Evolutionary conservation across 2,113 vertebrate genomes (phyloP).

Genomic region (Zonotrichia leucophrys): DNA sequence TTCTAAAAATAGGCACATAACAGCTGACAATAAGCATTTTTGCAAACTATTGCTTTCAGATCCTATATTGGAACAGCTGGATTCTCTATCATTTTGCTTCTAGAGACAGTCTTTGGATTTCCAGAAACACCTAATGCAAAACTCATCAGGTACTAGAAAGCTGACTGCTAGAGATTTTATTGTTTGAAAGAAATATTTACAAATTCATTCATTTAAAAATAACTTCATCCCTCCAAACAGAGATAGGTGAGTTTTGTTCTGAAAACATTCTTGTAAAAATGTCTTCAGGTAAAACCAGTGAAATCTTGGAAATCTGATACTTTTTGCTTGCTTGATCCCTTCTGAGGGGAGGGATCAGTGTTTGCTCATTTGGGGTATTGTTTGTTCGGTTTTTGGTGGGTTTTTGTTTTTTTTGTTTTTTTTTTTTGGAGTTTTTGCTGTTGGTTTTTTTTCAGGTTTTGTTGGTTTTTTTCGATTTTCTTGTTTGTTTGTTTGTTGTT

Average conservation of each 20-base stretch:
- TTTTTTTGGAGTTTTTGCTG: background rate
- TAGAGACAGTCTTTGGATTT: background rate
- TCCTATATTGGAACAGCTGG: constrained; percentile 39
- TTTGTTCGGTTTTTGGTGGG: background rate
- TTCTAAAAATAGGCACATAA: constrained; percentile 42
- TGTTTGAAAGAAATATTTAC: background rate
- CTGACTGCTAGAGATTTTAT: background rate
- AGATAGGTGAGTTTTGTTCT: background rate
- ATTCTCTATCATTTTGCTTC: background rate
- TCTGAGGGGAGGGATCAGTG: background rate
- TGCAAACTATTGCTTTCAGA: background rate
- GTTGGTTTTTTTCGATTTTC: background rate
- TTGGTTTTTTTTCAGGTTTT: background rate
- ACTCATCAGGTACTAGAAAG: background rate
- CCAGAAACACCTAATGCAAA: background rate
- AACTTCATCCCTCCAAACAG: background rate
- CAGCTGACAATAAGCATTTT: constrained; percentile 46
- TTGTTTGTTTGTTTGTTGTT: background rate
- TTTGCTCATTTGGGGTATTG: background rate
- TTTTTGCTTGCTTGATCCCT: background rate
- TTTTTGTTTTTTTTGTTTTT: background rate
- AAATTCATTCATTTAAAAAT: background rate
- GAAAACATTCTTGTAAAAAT: background rate
- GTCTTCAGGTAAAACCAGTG: background rate
- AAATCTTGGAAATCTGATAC: background rate